Evolutionary conservation across 1,140 invertebrate species (phyloP), one percentile per base, ranked within the genome.

Genomic region (Meloidogyne floridensis): DNA sequence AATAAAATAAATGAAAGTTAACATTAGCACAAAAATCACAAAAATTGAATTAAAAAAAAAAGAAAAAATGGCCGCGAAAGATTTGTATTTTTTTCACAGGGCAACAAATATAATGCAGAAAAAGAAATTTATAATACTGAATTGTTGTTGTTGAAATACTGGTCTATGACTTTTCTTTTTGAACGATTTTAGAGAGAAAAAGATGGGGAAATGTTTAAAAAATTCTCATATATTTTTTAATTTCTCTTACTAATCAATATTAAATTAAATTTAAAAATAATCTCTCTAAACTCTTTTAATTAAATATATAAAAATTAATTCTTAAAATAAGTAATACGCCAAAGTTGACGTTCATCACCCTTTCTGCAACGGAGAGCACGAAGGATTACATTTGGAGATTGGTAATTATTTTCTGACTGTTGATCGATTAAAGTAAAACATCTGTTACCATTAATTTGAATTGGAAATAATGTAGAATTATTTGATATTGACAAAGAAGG

Each of bases 1-100:
- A 65, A 32, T 32, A 32, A n/a, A 65, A 65, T 65, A 65, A 65
- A 65, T 65, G 59, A 65, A 65, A 65, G 59, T 65, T 65, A 65
- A 65, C 13, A 65, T n/a, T n/a, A 65, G 59, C 11, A 15, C 56
- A 59, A 59, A 59, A 59, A 59, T 59, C 59, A 65, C 59, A 65
- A 65, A 65, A 65, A 65, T 65, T 47, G 4, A 47, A 47, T 47
- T 65, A 0, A 65, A n/a, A 15, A 59, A n/a, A n/a, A 5, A 65
- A n/a, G n/a, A 65, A n/a, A 65, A 18, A 6, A 65, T 65, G 59
- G 59, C 59, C 59, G n/a, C 59, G 59, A 65, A n/a, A 65, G 56
- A 15, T 15, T 59, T 65, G 15, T 65, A n/a, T 65, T 15, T 65
- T 6, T 65, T 65, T 65, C 59, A 65, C 59, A 65, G 59, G 59